Evolutionary conservation across 1,140 invertebrate genomes (phyloP).

Genomic region (Cotesia typhae): DNA sequence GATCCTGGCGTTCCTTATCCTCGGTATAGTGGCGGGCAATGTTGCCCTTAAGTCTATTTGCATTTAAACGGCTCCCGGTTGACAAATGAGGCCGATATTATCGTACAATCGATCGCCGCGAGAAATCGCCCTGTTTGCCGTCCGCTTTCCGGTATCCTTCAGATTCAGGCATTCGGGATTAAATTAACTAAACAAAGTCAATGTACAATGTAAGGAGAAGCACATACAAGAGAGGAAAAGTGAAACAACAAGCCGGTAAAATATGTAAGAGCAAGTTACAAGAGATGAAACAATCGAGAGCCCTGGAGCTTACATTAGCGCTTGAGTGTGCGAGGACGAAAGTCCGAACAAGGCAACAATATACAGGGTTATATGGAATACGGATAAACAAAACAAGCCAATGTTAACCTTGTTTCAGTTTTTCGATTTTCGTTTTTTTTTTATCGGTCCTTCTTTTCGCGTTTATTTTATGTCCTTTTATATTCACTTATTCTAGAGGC

Average conservation of each 20-base stretch:
- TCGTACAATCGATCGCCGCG: conserved; percentile 54
- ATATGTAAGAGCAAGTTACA: conserved; percentile 4
- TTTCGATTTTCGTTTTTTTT: not conserved
- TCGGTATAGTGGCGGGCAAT: conserved; percentile 25
- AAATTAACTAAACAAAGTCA: not conserved
- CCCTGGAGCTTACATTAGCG: not conserved
- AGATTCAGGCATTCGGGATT: not conserved
- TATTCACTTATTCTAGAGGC: no score
- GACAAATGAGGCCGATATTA: conserved; percentile 60
- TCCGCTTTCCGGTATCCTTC: no score
- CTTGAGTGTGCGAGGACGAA: no score
- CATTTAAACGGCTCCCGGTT: conserved; percentile 52
- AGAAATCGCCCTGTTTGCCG: conserved; percentile 12
- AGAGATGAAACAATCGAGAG: conserved; percentile 21
- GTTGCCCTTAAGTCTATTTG: conserved; percentile 46
- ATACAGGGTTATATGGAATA: not conserved
- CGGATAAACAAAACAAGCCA: not conserved
- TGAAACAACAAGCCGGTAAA: not conserved
- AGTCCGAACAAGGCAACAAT: not conserved
- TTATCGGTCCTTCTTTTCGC: conserved; percentile 10
- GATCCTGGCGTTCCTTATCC: conserved; percentile 22
- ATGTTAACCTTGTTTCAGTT: not conserved
- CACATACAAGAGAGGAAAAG: not conserved
- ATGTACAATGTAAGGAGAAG: not conserved
- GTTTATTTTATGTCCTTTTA: conserved; percentile 12